These are phyloP conservation scores for Furnarius figulus DNA, from an alignment of 2,113 vertebrate species.

Conservation along the genomic window DNA sequence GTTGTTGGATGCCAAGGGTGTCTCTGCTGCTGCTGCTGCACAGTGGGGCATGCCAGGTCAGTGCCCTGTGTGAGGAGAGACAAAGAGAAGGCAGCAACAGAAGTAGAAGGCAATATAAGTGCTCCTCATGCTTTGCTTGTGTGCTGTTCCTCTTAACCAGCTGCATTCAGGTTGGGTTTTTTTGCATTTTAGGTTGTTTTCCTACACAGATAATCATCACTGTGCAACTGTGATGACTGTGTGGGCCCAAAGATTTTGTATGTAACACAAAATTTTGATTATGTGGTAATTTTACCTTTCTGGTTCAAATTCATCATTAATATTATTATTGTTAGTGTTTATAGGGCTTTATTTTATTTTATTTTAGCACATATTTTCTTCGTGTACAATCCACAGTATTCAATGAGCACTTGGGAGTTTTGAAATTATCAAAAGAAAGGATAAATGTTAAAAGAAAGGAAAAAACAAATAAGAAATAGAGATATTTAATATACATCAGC, in stretches of 20 bases:
- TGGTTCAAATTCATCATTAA: background rate
- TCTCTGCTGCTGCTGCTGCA: background rate
- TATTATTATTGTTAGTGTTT: background rate
- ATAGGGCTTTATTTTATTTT: background rate
- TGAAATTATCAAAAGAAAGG: background rate
- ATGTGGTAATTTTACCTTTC: background rate
- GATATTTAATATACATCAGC: constrained; percentile 14
- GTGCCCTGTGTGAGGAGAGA: background rate
- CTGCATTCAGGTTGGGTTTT: background rate
- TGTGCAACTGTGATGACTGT: background rate
- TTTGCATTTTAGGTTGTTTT: background rate
- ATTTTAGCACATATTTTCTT: background rate
- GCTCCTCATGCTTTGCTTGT: background rate
- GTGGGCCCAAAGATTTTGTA: background rate
- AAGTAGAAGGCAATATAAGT: background rate
- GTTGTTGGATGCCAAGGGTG: background rate
- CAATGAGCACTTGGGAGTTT: background rate
- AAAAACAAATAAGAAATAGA: background rate
- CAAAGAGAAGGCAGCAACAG: background rate
- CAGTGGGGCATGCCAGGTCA: background rate
- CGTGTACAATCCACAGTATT: rapidly evolving
- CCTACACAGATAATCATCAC: background rate
- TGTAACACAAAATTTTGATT: background rate
- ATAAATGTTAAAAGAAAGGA: background rate
- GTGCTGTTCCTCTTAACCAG: background rate